Base-by-base conservation (phyloP, 1,140 invertebrate genomes). In the Temnothorax longispinosus region DNA sequence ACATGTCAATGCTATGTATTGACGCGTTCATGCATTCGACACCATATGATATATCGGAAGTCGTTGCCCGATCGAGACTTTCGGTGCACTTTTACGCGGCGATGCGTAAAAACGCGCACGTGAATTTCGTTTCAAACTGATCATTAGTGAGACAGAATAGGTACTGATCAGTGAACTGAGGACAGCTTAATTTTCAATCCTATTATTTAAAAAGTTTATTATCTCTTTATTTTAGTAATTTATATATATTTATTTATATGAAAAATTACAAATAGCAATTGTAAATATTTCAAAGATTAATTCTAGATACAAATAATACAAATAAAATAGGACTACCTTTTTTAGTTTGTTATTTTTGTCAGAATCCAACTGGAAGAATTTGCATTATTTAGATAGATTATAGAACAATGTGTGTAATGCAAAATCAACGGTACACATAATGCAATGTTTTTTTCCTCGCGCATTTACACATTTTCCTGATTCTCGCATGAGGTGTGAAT, bases 21-120 rank as follows among this genome's bases (percentile, higher is more conserved):
- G 44, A 75, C 60, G 67, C 60, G n/a, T 11, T 74, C 54, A 82
- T 67, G 41, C 47, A 54, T 64, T 82, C 78, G 77, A 85, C 75
- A 85, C 82, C 82, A 85, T 81, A 86, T 86, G 85, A 86, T 81
- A 44, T 21, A 32, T 86, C 50, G 75, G 44, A 60, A 75, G 69
- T 84, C 80, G 54, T 72, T 21, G 67, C 50, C 32, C 54, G n/a
- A 72, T 60, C 67, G 50, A 32, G 58, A 35, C 41, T 69, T 41
- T 84, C 58, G 81, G 75, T 44, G 81, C 71, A 38, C 56, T 74
- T 60, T 82, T 60, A 60, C 80, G 80, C 54, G 80, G 80, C 54
- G 69, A 62, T 62, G 80, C 54, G 69, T 84, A 50, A 74, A 84
- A 84, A 38, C 47, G 69, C 41, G 54, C 54, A 35, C n/a, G 80